These are phyloP conservation scores for Troides oblongomaculatus DNA, from an alignment of 2,888 invertebrate genomes.

Conservation along the genomic window DNA sequence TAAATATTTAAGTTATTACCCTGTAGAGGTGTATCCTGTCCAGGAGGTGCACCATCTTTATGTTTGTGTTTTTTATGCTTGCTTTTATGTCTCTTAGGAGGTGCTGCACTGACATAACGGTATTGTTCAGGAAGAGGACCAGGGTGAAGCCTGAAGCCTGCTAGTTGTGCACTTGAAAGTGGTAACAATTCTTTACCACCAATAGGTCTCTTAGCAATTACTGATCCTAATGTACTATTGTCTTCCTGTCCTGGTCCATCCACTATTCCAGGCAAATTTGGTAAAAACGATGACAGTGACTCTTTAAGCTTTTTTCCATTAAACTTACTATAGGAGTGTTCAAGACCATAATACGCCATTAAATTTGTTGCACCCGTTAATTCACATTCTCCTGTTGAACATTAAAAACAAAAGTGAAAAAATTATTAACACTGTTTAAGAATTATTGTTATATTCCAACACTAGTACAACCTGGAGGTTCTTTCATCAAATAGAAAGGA, in stretches of 20 bases:
- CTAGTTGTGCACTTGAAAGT: conserved; percentile 91
- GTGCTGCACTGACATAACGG: conserved; percentile 93
- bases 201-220: conserved; percentile 97
- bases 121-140: conserved; percentile 98
- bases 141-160: conserved; percentile 96
- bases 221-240: conserved; percentile 93
- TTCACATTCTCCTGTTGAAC: conserved; percentile 88
- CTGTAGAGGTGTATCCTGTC: conserved; percentile 87
- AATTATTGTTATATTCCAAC: not conserved
- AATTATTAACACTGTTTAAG: not conserved
- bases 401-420: conserved; percentile 26
- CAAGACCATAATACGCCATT: conserved; percentile 97
- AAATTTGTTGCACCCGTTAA: conserved; percentile 97
- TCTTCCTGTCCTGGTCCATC: conserved; percentile 94
- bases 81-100: conserved; percentile 95
- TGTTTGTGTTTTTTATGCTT: conserved; percentile 97
- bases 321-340: conserved; percentile 98
- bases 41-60: conserved; percentile 90
- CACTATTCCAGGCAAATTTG: conserved; percentile 96
- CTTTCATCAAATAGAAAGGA: conserved; percentile 98
- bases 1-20: conserved; percentile 55
- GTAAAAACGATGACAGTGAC: conserved; percentile 95
- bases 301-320: conserved; percentile 97
- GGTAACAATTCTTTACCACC: conserved; percentile 92
- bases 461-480: conserved; percentile 87